A percentile compares a stretch with the other conserved stretches of the same genome.
Conservation (phyloP, 2,797 vertebrate genomes). For the Okamejei kenojei region DNA sequence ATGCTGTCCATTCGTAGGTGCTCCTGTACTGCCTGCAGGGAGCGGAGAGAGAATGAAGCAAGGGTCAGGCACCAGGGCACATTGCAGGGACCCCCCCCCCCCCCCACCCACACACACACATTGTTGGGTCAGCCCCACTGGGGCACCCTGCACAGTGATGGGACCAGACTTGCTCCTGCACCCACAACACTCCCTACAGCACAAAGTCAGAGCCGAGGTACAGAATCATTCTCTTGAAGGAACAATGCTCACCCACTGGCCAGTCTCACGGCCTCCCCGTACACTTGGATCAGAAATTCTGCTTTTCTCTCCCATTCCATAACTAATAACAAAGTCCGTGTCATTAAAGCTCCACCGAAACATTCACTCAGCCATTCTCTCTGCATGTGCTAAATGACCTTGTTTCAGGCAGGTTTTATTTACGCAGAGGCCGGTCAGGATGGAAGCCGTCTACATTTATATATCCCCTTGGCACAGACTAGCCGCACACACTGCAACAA, state of each 20-base stretch:
- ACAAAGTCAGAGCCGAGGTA: neutral
- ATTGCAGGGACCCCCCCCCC: neutral
- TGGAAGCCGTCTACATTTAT: neutral
- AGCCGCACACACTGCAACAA: neutral
- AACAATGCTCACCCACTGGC: neutral
- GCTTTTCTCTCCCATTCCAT: neutral
- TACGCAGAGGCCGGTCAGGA: neutral
- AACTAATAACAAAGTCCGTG: neutral
- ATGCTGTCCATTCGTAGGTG: slow-evolving; percentile 88
- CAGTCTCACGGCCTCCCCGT: neutral
- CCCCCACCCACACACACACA: no score
- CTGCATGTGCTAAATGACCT: neutral
- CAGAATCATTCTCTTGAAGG: neutral
- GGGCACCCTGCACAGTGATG: no score
- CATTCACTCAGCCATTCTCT: neutral
- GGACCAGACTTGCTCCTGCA: no score
- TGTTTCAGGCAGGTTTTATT: neutral
- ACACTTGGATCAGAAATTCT: neutral
- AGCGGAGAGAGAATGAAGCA: neutral
- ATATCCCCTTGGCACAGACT: neutral
- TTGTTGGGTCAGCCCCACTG: no score
- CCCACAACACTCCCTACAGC: neutral
- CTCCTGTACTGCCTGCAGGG: slow-evolving; percentile 73
- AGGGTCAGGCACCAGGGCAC: neutral
- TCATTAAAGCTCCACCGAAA: neutral